phyloP scores from a whole-genome alignment of 2,888 invertebrate species.

The Ceramica pisi region DNA sequence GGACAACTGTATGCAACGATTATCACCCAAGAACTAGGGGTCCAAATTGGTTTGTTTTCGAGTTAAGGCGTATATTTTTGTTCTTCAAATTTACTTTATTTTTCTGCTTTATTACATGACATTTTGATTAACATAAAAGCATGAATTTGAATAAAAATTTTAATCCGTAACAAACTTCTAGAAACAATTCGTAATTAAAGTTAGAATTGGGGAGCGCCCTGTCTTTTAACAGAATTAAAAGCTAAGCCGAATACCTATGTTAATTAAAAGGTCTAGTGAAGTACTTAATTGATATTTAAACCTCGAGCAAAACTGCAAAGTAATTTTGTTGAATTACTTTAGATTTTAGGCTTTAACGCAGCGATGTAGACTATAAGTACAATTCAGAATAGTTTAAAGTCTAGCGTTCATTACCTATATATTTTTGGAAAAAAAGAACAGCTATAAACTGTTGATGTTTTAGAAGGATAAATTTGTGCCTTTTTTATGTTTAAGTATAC shows the following conservation, averaged over 20 bases:
- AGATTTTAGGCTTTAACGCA: constrained; percentile 41
- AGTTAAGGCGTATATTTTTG: neutral
- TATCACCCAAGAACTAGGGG: too few relatives aligned
- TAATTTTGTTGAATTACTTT: constrained; percentile 61
- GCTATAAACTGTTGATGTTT: too few relatives aligned
- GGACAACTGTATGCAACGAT: too few relatives aligned
- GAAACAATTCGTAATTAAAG: constrained; percentile 50
- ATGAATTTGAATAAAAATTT: neutral
- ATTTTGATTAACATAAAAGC: neutral
- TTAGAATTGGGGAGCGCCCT: constrained; percentile 38
- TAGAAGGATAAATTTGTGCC: too few relatives aligned
- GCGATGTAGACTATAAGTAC: constrained; percentile 22
- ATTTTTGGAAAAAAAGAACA: neutral
- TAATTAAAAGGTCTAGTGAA: constrained; percentile 65
- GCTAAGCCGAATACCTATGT: constrained; percentile 56
- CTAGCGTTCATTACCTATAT: constrained; percentile 5
- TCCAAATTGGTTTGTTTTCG: too few relatives aligned
- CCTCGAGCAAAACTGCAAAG: constrained; percentile 55
- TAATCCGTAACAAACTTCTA: constrained; percentile 29
- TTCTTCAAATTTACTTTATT: neutral
- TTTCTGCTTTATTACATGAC: neutral
- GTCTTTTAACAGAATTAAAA: constrained; percentile 65
- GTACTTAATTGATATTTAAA: constrained; percentile 65
- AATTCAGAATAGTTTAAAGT: constrained; percentile 27
- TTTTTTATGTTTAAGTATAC: too few relatives aligned